These are phyloP conservation scores for Pleuronectes platessa DNA, from an alignment of 2,113 vertebrate genomes.

Conservation along the genomic window DNA sequence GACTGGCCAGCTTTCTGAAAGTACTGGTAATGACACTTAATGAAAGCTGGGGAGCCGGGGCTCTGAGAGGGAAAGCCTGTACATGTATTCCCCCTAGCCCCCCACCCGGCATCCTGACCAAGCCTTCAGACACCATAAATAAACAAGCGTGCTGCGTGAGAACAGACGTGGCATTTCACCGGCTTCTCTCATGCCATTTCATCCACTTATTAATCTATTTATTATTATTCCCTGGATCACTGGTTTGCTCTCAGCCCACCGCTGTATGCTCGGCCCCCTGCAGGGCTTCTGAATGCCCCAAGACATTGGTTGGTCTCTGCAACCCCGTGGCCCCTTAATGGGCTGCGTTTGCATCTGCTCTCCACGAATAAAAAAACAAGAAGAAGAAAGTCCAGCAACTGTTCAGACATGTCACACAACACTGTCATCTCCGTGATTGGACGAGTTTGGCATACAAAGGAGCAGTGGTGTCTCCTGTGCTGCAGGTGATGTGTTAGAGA, in stretches of 20 bases:
- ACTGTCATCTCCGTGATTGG: slow-evolving; percentile 42
- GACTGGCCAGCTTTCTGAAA: slow-evolving; percentile 71
- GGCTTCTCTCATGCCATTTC: slow-evolving; percentile 53
- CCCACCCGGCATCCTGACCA: slow-evolving; percentile 40
- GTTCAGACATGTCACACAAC: slow-evolving; percentile 35
- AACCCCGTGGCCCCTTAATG: slow-evolving; percentile 50
- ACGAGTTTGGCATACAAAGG: slow-evolving; percentile 30
- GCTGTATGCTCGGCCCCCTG: slow-evolving; percentile 46
- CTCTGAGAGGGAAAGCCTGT: slow-evolving; percentile 53
- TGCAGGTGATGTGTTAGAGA: slow-evolving; percentile 45
- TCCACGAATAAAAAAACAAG: slow-evolving; percentile 32
- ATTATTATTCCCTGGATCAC: slow-evolving; percentile 61
- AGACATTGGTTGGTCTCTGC: slow-evolving; percentile 69
- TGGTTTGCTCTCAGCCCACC: slow-evolving; percentile 52
- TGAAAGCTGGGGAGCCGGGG: slow-evolving; percentile 72
- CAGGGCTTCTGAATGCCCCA: slow-evolving; percentile 58
- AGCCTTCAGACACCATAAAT: slow-evolving; percentile 72
- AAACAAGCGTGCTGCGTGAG: slow-evolving; percentile 72
- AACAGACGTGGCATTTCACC: slow-evolving; percentile 62
- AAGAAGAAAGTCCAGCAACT: slow-evolving; percentile 23
- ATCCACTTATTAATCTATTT: slow-evolving; percentile 70
- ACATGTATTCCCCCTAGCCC: slow-evolving; percentile 40
- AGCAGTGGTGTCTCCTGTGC: slow-evolving; percentile 18
- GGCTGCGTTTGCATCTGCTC: slow-evolving; percentile 46
- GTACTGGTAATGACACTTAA: slow-evolving; percentile 83